Evolutionary conservation across 2,797 vertebrate species (phyloP).

Genomic region (Monodelphis domestica): DNA sequence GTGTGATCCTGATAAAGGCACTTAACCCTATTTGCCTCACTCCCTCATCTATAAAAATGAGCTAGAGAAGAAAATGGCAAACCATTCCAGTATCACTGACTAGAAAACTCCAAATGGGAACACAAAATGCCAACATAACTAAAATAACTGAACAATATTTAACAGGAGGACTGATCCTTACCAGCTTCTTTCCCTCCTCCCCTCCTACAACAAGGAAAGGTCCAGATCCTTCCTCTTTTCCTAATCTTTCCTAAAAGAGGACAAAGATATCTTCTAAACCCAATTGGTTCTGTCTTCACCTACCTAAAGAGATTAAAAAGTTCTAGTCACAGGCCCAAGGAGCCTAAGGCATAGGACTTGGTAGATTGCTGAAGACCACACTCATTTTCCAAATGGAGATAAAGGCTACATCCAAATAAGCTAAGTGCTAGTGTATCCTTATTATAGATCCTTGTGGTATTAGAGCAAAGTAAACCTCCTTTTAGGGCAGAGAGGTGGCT

Average conservation of each 20-base stretch:
- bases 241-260: neutral
- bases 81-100: too few species aligned
- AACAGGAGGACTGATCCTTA: neutral
- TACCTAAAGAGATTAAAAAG: neutral
- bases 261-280: neutral
- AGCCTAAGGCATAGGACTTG: neutral
- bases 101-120: too few species aligned
- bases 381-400: neutral
- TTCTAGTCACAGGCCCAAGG: neutral
- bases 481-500: neutral
- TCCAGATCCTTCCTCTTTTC: neutral
- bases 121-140: too few species aligned
- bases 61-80: too few species aligned
- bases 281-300: neutral
- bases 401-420: neutral
- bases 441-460: neutral
- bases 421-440: neutral
- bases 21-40: too few species aligned
- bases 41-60: too few species aligned
- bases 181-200: neutral
- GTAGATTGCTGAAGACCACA: neutral
- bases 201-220: neutral
- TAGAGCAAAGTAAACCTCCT: neutral
- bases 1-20: too few species aligned
- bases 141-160: too few species aligned